Conservation (phyloP, 2,113 vertebrate genomes). For the Prietella phreatophila region DNA sequence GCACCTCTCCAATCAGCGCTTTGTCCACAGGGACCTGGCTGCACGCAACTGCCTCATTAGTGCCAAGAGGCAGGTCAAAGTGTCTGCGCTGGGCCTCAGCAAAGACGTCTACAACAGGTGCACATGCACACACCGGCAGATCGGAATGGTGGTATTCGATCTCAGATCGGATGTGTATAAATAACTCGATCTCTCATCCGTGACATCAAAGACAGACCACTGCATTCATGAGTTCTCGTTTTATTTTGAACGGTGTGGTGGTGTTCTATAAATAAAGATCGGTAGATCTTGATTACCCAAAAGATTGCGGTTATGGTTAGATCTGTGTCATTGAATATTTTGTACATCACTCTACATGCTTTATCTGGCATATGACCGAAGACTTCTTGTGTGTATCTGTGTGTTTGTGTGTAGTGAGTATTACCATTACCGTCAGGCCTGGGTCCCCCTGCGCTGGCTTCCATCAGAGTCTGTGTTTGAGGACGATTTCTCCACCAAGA, state of each 20-base stretch:
- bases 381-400: neutral
- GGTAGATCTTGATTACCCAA: neutral
- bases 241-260: neutral
- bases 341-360: neutral
- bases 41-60: constrained; percentile 83
- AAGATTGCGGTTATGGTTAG: neutral
- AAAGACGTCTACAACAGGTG: constrained; percentile 88
- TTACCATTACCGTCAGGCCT: constrained; percentile 83
- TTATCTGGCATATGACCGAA: neutral
- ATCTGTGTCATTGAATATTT: neutral
- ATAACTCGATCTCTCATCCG: neutral
- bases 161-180: neutral
- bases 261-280: neutral
- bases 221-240: neutral
- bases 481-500: constrained; percentile 85
- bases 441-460: constrained; percentile 87
- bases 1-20: constrained; percentile 81
- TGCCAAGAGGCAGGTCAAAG: constrained; percentile 79
- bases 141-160: neutral
- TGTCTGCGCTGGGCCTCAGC: constrained; percentile 81
- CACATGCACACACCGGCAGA: neutral
- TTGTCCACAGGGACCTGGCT: constrained; percentile 82
- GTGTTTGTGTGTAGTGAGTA: constrained; percentile 74
- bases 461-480: constrained; percentile 81
- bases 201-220: neutral